Base-by-base conservation (phyloP, 2,113 vertebrate genomes). In the Nyctibius bracteatus region DNA sequence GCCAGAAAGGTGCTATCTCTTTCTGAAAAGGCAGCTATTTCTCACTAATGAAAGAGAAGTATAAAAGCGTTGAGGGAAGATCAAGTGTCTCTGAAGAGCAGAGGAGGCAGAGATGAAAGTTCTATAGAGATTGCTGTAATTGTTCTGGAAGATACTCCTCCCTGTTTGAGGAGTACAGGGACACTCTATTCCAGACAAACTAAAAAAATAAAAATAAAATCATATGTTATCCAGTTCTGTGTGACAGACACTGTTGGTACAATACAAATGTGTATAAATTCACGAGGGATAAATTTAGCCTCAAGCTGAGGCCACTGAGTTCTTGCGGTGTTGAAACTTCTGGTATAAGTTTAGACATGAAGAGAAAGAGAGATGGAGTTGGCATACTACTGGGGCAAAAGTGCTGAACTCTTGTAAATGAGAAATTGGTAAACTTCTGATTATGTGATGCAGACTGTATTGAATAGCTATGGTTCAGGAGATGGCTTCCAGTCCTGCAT, bases 21-120 rank as follows among this genome's bases (percentile, higher is more conserved):
- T 90, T 90, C 44, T 95, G 79, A 82, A 93, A 80, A 90, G 67
- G 37, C 49, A 94, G 41, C 31, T 67, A 59, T 87, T 82, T 94
- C 62, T 87, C 82, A 57, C 31, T 81, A 71, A 68, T 18, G 44
- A 67, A 84, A 84, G 8, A 73, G 62, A 85, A 79, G 33, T 84
- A 71, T 44, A 33, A 57, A 87, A 89, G 37, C 14, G 18, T 2
- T 63, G 20, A 37, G 30, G 35, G 39, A 63, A 91, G 15, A 87
- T 44, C 33, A 87, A 61, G 22, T 79, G 57, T 66, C 44, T 82
- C 79, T 86, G 66, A 91, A 94, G 70, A 86, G 81, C 70, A 92
- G 77, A 79, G 72, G 33, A 54, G 13, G 4, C 27, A 66, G 47
- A 91, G 31, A 57, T 55, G 51, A 73, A 78, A 91, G 47, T 31